Evolutionary conservation across 2,797 vertebrate genomes (phyloP).

Genomic region (Hirundo rustica): DNA sequence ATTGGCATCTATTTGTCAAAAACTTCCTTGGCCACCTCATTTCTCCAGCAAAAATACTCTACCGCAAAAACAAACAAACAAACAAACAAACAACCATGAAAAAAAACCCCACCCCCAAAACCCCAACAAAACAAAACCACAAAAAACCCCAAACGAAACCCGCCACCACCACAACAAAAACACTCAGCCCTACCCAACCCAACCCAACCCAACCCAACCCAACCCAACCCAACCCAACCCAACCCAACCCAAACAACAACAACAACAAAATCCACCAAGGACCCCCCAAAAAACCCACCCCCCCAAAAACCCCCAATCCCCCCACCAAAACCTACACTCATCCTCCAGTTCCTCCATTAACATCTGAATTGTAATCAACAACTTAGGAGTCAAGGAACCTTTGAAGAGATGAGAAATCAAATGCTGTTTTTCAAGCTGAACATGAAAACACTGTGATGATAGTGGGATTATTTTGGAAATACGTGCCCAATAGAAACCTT

Average conservation of each 20-base stretch:
- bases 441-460: not conserved
- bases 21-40: slow-evolving; percentile 10
- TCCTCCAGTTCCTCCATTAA: slow-evolving; percentile 5
- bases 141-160: no score
- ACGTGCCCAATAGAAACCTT: not conserved
- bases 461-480: not conserved
- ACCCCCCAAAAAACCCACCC: no score
- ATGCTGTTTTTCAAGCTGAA: not conserved
- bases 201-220: no score
- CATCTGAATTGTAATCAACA: slow-evolving; percentile 2
- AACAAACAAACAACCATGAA: no score
- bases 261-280: no score
- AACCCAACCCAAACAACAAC: no score
- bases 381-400: not conserved
- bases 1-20: slow-evolving; percentile 54
- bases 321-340: not conserved
- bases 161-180: no score
- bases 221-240: no score
- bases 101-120: no score
- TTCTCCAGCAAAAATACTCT: not conserved
- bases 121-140: no score
- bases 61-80: not conserved
- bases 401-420: not conserved
- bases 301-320: no score
- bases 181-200: no score